Evolutionary conservation across 2,797 vertebrate species (phyloP).

Genomic region (Enteromius argenteus): DNA sequence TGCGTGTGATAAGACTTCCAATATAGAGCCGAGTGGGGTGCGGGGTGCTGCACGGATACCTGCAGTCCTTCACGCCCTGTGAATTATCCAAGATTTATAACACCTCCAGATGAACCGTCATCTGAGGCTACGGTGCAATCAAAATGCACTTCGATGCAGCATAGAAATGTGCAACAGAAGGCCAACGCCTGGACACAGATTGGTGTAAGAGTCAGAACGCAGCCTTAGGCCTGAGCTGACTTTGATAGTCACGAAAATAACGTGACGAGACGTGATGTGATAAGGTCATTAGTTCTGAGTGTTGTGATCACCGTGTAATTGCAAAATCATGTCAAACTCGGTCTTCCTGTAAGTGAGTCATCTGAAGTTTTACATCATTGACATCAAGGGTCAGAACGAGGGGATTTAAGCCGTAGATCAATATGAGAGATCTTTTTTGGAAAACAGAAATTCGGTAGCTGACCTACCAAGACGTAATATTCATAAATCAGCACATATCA

Average conservation of each 20-base stretch:
- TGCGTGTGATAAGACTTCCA: conserved; percentile 9
- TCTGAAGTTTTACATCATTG: conserved; percentile 12
- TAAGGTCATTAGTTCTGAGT: background rate
- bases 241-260: conserved; percentile 1
- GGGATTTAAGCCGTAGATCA: background rate
- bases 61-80: conserved; percentile 28
- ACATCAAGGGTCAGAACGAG: background rate
- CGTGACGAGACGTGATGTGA: background rate
- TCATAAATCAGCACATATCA: background rate
- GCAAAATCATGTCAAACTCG: background rate
- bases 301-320: conserved; percentile 1
- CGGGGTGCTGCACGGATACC: conserved; percentile 16
- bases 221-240: background rate
- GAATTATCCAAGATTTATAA: conserved; percentile 5
- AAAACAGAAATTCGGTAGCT: conserved; percentile 14
- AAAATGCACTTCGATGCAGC: background rate
- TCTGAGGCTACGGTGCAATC: background rate
- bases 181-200: background rate
- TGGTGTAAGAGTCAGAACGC: background rate
- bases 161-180: conserved; percentile 12
- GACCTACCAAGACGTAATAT: background rate
- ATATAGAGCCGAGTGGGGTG: background rate
- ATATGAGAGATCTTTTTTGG: background rate
- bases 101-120: conserved; percentile 16
- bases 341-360: conserved; percentile 12